Evolutionary conservation across 1,140 invertebrate genomes (phyloP).

Genomic region (Lordiphosa collinella): DNA sequence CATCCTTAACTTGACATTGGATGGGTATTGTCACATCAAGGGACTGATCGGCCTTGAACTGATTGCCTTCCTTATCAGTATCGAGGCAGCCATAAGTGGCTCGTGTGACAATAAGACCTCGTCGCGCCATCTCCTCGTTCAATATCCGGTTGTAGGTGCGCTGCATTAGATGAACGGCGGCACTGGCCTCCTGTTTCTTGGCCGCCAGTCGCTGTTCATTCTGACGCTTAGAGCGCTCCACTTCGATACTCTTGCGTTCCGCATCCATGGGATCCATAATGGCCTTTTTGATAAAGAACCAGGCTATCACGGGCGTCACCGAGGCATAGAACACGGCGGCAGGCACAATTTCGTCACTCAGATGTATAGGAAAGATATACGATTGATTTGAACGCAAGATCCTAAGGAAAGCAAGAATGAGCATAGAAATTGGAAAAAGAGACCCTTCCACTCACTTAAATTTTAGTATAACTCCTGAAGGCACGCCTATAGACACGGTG

Average conservation of each 20-base stretch:
- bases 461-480: conserved; percentile 92
- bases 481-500: conserved; percentile 89
- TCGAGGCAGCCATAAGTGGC: conserved; percentile 90
- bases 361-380: conserved; percentile 93
- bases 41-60: conserved; percentile 80
- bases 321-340: conserved; percentile 96
- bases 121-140: conserved; percentile 87
- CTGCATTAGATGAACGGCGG: conserved; percentile 93
- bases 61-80: conserved; percentile 46
- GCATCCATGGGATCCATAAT: conserved; percentile 92
- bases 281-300: conserved; percentile 90
- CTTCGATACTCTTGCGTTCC: conserved; percentile 87
- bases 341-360: conserved; percentile 94
- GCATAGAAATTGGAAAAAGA: no score
- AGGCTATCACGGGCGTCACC: conserved; percentile 89
- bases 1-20: conserved; percentile 96
- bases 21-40: conserved; percentile 96
- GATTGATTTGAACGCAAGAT: conserved; percentile 89
- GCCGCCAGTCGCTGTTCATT: conserved; percentile 88
- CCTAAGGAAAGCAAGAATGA: conserved; percentile 42
- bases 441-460: no score
- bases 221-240: conserved; percentile 86
- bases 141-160: conserved; percentile 88
- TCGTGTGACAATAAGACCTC: conserved; percentile 91
- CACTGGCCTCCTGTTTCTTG: conserved; percentile 90